phyloP scores from a whole-genome alignment of 2,888 invertebrate species.

The Lucinisca nassula region DNA sequence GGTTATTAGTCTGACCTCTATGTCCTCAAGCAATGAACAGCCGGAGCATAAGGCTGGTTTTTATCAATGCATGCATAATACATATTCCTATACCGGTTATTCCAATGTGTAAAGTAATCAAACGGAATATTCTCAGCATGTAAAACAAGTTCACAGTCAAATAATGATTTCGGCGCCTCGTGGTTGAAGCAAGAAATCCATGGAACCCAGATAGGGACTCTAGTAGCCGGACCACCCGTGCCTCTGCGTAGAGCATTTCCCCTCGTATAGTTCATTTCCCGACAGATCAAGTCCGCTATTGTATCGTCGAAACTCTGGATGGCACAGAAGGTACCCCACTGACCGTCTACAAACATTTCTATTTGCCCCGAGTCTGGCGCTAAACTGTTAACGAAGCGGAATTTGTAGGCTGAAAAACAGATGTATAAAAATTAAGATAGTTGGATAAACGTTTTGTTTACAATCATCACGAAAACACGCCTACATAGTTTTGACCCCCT shows the following conservation, averaged over 20 bases:
- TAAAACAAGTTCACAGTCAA: conserved; percentile 57
- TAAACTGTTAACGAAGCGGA: conserved; percentile 49
- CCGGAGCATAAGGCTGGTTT: conserved; percentile 49
- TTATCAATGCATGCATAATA: conserved; percentile 55
- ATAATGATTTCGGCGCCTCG: conserved; percentile 28
- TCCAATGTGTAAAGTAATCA: conserved; percentile 36
- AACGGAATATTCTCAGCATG: conserved; percentile 54
- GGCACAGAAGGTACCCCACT: conserved; percentile 64
- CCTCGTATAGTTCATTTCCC: conserved; percentile 64
- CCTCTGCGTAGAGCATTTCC: conserved; percentile 47
- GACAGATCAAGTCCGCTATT: conserved; percentile 58
- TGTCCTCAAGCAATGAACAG: conserved; percentile 54
- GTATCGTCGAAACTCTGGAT: conserved; percentile 55
- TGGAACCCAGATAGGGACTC: conserved; percentile 53
- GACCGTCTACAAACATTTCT: conserved; percentile 57
- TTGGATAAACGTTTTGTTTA: too few relatives aligned
- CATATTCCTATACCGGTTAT: conserved; percentile 51
- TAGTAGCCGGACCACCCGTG: conserved; percentile 31
- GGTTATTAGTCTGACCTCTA: too few relatives aligned
- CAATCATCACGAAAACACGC: too few relatives aligned
- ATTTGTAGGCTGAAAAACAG: conserved; percentile 55
- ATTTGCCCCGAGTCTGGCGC: conserved; percentile 55
- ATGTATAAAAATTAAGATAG: too few relatives aligned
- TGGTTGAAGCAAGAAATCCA: conserved; percentile 48
- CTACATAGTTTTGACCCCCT: too few relatives aligned